Evolutionary conservation across 1,140 invertebrate species (phyloP), one percentile per base, ranked within the genome.

Genomic region (Plutomurus gul): DNA sequence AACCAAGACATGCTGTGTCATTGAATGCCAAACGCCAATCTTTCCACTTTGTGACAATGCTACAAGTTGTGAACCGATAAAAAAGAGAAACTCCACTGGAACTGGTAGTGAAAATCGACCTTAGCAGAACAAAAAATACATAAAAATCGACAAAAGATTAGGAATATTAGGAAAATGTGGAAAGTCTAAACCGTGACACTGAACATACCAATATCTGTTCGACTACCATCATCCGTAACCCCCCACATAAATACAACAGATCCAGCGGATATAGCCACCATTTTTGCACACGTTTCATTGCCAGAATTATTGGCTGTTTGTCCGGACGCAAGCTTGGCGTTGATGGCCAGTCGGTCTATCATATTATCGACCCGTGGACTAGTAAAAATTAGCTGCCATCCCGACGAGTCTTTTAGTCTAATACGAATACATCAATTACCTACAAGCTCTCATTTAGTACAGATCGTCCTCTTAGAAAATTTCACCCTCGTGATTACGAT

Each of bases 1-100:
- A 51, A 96, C 96, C 88, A 98, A 93, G 96, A 97, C 99, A 87
- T 99, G 96, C 84, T 98, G 96, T 0, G 96, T 98, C 92, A 97
- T 98, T 0, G 96, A 95, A 88, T 99, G 96, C 96, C 96, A 99
- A 18, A 99, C 96, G 7, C 97, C 97, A 78, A 98, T 96, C 89
- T 98, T 98, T n/a, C 97, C 97, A 22, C 92, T 92, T 3, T 93
- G 91, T 43, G 96, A 97, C 18, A 99, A 88, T 3, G 96, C 97
- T 13, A 99, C 97, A 39, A 99, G 87, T 85, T 99, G 97, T 83
- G 94, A 96, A 13, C 97, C 96, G 87, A 99, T 98, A 85, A 99
- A 99, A 85, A 99, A 96, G 49, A 99, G 88, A 87, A 96, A 95
- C 85, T 99, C 96, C 1, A 99, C 95, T 0, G 94, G 90, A 1